Percentiles rank a stretch among this genome's conserved stretches.
These are phyloP conservation scores for Xyliphius kryptos DNA, from an alignment of 2,113 vertebrate species.

Conservation along the genomic window DNA sequence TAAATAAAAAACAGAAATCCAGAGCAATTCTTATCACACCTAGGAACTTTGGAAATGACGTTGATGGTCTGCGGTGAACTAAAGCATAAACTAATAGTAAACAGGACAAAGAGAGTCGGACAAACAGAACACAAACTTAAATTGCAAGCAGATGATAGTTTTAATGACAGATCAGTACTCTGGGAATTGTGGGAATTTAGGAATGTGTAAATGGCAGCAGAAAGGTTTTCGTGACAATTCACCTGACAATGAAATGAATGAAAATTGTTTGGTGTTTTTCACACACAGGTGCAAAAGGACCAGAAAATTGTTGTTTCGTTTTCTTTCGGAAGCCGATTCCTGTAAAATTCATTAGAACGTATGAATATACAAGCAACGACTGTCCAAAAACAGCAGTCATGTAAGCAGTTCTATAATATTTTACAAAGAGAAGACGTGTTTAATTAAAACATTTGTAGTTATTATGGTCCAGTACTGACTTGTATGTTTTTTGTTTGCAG, in stretches of 20 bases:
- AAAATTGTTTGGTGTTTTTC: neutral
- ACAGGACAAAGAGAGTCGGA: no score
- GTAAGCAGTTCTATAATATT: neutral
- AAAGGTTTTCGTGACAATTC: neutral
- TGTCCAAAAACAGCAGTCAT: neutral
- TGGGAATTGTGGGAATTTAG: neutral
- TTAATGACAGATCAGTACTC: no score
- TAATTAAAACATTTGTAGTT: neutral
- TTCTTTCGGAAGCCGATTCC: neutral
- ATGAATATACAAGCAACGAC: neutral
- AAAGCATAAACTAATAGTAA: neutral
- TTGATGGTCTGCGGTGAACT: no score
- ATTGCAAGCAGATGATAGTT: no score
- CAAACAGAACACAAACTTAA: no score
- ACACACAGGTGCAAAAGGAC: conserved; percentile 3
- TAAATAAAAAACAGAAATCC: neutral
- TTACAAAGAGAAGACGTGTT: neutral
- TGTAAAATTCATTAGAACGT: neutral
- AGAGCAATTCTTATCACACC: neutral
- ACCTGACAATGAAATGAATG: neutral
- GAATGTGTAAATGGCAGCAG: neutral
- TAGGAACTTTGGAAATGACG: no score
- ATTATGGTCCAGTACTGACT: neutral
- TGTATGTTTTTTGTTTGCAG: neutral
- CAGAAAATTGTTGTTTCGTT: conserved; percentile 5